These are phyloP conservation scores for Saturnia japonica DNA, from an alignment of 2,888 invertebrate species.

Conservation along the genomic window DNA sequence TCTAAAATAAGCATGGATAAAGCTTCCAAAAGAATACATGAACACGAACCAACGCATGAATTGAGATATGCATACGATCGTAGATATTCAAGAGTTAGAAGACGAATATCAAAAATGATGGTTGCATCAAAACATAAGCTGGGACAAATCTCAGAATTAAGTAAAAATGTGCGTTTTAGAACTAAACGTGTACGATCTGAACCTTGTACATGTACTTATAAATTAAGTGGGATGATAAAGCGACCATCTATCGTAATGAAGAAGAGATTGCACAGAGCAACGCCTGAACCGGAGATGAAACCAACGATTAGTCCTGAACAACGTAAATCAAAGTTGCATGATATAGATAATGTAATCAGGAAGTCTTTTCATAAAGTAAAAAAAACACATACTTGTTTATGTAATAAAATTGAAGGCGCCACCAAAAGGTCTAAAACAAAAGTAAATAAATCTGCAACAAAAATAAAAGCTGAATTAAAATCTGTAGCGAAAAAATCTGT, in stretches of 20 bases:
- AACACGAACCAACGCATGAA: constrained; percentile 23
- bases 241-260: constrained; percentile 32
- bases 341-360: constrained; percentile 25
- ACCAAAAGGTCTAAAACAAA: constrained; percentile 32
- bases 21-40: constrained; percentile 28
- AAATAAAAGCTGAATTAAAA: constrained; percentile 20
- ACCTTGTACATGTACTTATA: constrained; percentile 53
- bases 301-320: constrained; percentile 22
- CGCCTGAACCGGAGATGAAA: constrained; percentile 24
- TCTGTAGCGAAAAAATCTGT: constrained; percentile 30
- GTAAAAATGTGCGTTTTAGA: constrained; percentile 36
- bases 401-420: constrained; percentile 34
- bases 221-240: constrained; percentile 38
- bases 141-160: constrained; percentile 29
- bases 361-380: constrained; percentile 41
- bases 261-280: constrained; percentile 29
- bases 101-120: constrained; percentile 34
- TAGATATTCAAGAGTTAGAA: not conserved
- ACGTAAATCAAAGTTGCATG: constrained; percentile 19
- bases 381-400: constrained; percentile 31
- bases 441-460: constrained; percentile 28
- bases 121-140: constrained; percentile 31
- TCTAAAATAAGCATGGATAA: constrained; percentile 33
- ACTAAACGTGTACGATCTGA: constrained; percentile 55
- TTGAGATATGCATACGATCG: constrained; percentile 8